phyloP scores from a whole-genome alignment of 1,140 invertebrate genomes.

The Oryzaephilus surinamensis region DNA sequence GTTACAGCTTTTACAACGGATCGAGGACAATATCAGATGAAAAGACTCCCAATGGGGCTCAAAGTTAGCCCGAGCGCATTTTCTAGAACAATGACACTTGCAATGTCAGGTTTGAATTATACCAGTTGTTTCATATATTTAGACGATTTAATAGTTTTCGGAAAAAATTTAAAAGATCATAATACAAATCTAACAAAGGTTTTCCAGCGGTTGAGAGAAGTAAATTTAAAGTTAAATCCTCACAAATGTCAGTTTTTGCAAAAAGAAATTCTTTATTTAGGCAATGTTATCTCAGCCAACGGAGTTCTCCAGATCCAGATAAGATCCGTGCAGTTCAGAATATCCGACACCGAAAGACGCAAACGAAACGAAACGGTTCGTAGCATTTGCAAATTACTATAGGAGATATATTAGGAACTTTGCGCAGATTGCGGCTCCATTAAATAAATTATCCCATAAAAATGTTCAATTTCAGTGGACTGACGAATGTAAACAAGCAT shows the following conservation, averaged over 20 bases:
- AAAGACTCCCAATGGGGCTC: conserved; percentile 28
- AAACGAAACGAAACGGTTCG: conserved; percentile 16
- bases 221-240: conserved; percentile 21
- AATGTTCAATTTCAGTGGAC: conserved; percentile 18
- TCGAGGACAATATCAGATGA: no score
- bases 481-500: conserved; percentile 12
- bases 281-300: conserved; percentile 8
- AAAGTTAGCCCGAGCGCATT: conserved; percentile 26
- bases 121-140: conserved; percentile 7
- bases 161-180: conserved; percentile 1
- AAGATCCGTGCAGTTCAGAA: conserved; percentile 23
- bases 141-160: no score
- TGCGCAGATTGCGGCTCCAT: conserved; percentile 23
- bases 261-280: conserved; percentile 17
- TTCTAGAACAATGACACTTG: conserved; percentile 27
- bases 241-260: conserved; percentile 25
- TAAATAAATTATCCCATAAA: conserved; percentile 27
- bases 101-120: conserved; percentile 20
- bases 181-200: conserved; percentile 4
- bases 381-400: no score
- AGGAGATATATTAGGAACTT: conserved; percentile 27
- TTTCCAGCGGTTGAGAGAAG: conserved; percentile 6
- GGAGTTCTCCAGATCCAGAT: conserved; percentile 12
- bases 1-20: conserved; percentile 21
- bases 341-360: no score